Evolutionary conservation across 1,140 invertebrate genomes (phyloP).

Genomic region (Achatina immaculata): DNA sequence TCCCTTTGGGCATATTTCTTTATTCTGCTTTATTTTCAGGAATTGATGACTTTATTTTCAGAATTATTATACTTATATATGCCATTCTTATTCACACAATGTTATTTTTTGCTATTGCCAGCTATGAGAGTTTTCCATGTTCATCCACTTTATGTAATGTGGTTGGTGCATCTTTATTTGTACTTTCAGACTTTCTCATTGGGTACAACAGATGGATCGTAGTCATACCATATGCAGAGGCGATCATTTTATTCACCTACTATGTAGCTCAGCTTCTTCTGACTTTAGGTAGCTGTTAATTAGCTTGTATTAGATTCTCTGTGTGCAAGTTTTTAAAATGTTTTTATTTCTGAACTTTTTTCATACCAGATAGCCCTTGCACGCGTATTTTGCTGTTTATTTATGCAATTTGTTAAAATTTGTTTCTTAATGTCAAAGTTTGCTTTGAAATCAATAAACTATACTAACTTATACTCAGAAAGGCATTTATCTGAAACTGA

Average conservation of each 20-base stretch:
- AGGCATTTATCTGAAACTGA: too few species aligned
- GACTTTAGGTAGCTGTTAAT: conserved; percentile 10
- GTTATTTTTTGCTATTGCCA: conserved; percentile 21
- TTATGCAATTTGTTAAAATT: too few species aligned
- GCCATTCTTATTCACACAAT: conserved; percentile 8
- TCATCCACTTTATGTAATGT: background rate
- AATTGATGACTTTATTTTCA: background rate
- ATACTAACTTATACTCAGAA: too few species aligned
- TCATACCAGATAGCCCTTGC: too few species aligned
- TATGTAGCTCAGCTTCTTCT: conserved; percentile 28
- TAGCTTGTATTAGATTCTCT: too few species aligned
- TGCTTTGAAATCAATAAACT: too few species aligned
- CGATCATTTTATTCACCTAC: conserved; percentile 22
- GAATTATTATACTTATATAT: conserved; percentile 2
- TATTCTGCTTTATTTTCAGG: background rate
- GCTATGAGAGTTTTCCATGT: conserved; percentile 1
- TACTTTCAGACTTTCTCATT: conserved; percentile 23
- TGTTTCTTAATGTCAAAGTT: too few species aligned
- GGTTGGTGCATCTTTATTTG: conserved; percentile 17
- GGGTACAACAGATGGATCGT: conserved; percentile 2
- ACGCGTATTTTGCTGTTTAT: too few species aligned
- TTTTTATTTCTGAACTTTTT: too few species aligned
- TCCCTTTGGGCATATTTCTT: background rate
- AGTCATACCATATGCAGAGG: background rate
- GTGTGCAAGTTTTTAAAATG: too few species aligned